Base-by-base conservation (phyloP, 2,888 invertebrate species). In the Leistus spinibarbis region DNA sequence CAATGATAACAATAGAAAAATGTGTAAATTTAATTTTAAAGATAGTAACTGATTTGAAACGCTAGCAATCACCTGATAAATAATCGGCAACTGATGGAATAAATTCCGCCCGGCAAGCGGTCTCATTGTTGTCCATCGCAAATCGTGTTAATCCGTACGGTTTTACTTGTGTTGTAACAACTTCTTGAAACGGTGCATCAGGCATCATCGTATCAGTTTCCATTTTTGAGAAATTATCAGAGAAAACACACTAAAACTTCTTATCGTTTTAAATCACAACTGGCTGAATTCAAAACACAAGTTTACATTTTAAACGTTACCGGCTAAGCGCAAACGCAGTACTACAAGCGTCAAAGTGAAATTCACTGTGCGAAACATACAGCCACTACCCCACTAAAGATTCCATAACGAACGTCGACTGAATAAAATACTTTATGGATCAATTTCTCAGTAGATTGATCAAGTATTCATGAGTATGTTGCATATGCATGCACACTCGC, bases 111-210 rank as follows among this genome's bases (percentile, higher is more conserved):
- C 54, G 54, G 16, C 67, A 54, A n/a, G n/a, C 54, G 16, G 54
- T 68, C 56, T 22, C 19, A 40, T 68, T 68, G 17, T 64, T 23
- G 20, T 65, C 27, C 4, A 54, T 65, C 24, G 9, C 40, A 27
- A 72, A 53, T 57, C 67, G 20, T 4, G 73, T 40, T 16, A 73
- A n/a, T 22, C 66, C 60, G 54, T 67, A 66, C 1, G 67, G 66
- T 54, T 56, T 73, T 19, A 66, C 60, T 66, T 73, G 66, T 10
- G 19, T n/a, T 7, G 71, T 71, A 9, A 73, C 66, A 54, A 73
- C 73, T 62, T 73, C 73, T 20, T 72, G 65, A 23, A 65, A 71
- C n/a, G 64, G 16, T 16, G 13, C 19, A 54, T 71, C 71, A 24
- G 27, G 54, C 2, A 22, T 24, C 22, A 69, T 40, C 2, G 19